Conservation (phyloP, 2,797 vertebrate genomes). For the Pogoniulus pusillus region DNA sequence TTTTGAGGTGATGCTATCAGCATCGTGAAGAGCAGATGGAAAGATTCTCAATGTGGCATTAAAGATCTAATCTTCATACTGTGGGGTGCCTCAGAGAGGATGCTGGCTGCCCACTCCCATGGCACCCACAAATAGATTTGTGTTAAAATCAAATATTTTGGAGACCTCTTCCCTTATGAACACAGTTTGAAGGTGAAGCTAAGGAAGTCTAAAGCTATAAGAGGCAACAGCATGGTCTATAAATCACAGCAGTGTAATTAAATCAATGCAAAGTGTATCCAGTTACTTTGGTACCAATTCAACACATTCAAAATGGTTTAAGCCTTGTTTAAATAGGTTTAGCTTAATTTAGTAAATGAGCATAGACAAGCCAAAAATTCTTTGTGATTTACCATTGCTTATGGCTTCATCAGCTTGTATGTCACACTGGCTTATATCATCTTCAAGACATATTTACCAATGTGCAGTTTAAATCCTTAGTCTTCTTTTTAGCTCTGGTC, state of each 20-base stretch:
- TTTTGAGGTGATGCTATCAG: slow-evolving; percentile 49
- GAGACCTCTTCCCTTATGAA: background rate
- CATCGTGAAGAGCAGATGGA: background rate
- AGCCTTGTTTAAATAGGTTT: slow-evolving; percentile 42
- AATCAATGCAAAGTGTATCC: slow-evolving; percentile 51
- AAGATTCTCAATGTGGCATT: slow-evolving; percentile 17
- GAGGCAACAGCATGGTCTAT: background rate
- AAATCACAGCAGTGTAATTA: slow-evolving; percentile 41
- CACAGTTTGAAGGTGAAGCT: slow-evolving; percentile 16
- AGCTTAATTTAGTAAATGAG: slow-evolving; percentile 63
- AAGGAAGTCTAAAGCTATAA: background rate
- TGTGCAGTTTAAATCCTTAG: background rate
- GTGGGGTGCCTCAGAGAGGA: background rate
- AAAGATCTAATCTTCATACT: slow-evolving; percentile 7
- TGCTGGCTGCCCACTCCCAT: slow-evolving; percentile 29
- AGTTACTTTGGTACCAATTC: slow-evolving; percentile 38
- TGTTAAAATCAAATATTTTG: slow-evolving; percentile 5
- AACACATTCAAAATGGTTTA: slow-evolving; percentile 50
- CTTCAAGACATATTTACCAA: background rate
- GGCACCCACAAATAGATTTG: slow-evolving; percentile 39
- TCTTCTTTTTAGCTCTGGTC: background rate
- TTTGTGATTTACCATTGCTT: slow-evolving; percentile 18
- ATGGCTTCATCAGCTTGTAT: background rate
- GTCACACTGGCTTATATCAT: background rate
- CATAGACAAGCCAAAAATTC: slow-evolving; percentile 54